These are phyloP conservation scores for Tenrec ecaudatus DNA, from an alignment of 2,113 vertebrate species.

Conservation along the genomic window DNA sequence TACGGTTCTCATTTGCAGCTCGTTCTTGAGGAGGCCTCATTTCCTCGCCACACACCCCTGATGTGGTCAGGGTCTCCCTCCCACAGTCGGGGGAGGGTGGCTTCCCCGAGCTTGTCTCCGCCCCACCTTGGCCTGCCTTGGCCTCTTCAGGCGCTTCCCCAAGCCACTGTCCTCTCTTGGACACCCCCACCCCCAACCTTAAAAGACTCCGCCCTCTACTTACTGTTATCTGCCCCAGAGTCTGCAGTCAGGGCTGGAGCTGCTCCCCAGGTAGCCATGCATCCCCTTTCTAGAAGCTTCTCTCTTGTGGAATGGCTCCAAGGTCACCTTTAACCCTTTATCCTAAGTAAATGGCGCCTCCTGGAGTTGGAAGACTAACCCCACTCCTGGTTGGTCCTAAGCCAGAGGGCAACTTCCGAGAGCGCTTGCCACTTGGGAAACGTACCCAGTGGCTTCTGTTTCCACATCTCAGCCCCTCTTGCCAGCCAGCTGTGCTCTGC, in stretches of 20 bases:
- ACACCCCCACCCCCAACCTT: not conserved
- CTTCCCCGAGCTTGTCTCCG: conserved; percentile 20
- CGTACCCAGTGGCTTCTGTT: not conserved
- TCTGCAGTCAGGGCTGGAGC: not conserved
- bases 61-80: conserved; percentile 80
- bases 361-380: conserved; percentile 9
- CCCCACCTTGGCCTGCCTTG: not conserved
- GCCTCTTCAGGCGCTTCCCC: not conserved
- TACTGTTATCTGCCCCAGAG: not conserved
- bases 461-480: not conserved
- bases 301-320: not conserved
- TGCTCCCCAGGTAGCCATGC: conserved; percentile 18
- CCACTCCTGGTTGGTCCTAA: not conserved
- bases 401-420: not conserved
- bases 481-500: not conserved
- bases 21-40: conserved; percentile 79
- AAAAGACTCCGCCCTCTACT: not conserved
- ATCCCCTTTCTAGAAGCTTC: conserved; percentile 66
- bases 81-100: conserved; percentile 38
- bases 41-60: conserved; percentile 81
- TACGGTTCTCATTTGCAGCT: conserved; percentile 82
- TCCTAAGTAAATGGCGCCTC: conserved; percentile 45
- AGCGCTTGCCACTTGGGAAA: not conserved
- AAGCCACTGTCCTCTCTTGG: conserved; percentile 47
- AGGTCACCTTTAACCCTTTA: not conserved